Percentiles rank a stretch among this genome's conserved stretches.
These are phyloP conservation scores for Alligator sinensis DNA, from an alignment of 2,113 vertebrate species.

Conservation along the genomic window DNA sequence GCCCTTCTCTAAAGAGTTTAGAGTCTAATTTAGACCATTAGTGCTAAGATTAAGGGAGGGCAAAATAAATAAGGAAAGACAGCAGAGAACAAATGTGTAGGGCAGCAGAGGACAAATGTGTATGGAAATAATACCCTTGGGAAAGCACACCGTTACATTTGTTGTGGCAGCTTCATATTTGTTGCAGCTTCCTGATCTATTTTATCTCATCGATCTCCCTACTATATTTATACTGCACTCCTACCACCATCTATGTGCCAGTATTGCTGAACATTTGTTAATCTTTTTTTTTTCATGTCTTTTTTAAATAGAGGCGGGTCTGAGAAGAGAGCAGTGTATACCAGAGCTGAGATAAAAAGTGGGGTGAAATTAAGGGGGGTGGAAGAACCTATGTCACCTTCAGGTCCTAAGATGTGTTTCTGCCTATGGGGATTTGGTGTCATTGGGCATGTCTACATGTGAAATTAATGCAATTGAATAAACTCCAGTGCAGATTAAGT, in stretches of 20 bases:
- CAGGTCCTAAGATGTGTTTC: background rate
- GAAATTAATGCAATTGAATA: too few species aligned
- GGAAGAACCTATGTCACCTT: rapidly evolving
- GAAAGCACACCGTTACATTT: background rate
- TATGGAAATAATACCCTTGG: slow-evolving; percentile 19
- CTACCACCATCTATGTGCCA: background rate
- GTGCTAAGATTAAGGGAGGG: slow-evolving; percentile 28
- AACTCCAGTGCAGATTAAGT: too few species aligned
- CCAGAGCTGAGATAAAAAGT: background rate
- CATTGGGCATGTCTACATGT: too few species aligned
- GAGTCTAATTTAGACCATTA: slow-evolving; percentile 39
- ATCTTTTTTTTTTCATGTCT: background rate
- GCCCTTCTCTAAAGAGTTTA: background rate
- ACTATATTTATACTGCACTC: rapidly evolving
- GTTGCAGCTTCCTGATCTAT: background rate
- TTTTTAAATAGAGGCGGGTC: background rate
- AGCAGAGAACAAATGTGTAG: background rate
- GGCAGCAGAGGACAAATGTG: too few species aligned
- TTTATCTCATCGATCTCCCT: slow-evolving; percentile 24
- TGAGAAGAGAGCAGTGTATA: background rate
- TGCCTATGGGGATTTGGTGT: too few species aligned
- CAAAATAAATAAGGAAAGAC: slow-evolving; percentile 22
- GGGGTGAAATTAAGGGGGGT: background rate
- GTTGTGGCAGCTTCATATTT: slow-evolving; percentile 13
- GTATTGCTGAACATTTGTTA: background rate